Percentiles rank a stretch among this genome's conserved stretches.
Evolutionary conservation across 2,888 invertebrate genomes (phyloP).

Genomic region (Gisinianus flammeolus): DNA sequence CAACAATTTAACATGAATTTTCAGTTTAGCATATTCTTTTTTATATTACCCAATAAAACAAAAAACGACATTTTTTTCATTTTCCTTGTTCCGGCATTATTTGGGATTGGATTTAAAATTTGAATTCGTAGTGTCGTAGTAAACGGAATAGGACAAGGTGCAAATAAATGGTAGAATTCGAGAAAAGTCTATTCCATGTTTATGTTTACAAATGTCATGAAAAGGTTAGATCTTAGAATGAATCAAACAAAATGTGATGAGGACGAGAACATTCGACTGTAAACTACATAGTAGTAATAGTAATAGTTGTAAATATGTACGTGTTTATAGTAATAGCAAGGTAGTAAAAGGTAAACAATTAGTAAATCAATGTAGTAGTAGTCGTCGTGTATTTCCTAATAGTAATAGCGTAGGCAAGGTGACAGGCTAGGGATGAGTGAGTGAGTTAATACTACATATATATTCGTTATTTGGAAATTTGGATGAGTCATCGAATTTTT

Average conservation of each 20-base stretch:
- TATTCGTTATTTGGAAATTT: neutral
- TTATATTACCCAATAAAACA: too few species aligned
- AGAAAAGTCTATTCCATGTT: too few species aligned
- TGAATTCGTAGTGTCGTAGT: too few species aligned
- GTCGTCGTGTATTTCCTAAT: neutral
- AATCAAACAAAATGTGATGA: too few species aligned
- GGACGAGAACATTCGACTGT: too few species aligned
- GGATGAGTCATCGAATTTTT: slow-evolving; percentile 5
- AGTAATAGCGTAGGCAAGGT: neutral
- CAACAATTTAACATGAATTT: neutral
- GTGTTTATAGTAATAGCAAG: neutral
- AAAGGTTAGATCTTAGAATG: too few species aligned
- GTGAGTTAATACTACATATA: slow-evolving; percentile 3
- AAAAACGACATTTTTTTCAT: neutral
- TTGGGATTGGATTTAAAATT: too few species aligned
- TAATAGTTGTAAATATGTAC: neutral
- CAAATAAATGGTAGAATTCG: too few species aligned
- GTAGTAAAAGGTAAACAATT: neutral
- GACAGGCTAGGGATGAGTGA: neutral
- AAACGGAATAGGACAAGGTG: too few species aligned
- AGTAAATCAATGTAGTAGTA: neutral
- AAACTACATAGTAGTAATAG: neutral
- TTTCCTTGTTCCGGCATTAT: too few species aligned
- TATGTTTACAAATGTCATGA: too few species aligned
- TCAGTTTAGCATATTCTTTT: neutral